A percentile compares a stretch with the other conserved stretches of the same genome.
Conservation (phyloP, 2,113 vertebrate genomes). For the Paradoxurus hermaphroditus region DNA sequence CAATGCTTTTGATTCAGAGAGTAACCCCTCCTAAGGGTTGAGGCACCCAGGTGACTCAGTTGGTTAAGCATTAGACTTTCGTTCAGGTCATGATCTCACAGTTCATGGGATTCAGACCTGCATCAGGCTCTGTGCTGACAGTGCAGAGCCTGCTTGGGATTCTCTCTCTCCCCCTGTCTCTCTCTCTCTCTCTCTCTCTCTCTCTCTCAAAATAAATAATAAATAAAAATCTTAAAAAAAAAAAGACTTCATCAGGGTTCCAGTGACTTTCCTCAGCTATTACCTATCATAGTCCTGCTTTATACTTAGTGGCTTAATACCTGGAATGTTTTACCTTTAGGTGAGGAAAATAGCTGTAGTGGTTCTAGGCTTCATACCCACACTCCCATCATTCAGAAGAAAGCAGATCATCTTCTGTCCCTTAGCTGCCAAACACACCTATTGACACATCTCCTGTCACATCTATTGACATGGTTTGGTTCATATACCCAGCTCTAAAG, state of each 20-base stretch:
- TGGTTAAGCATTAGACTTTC: too few species aligned
- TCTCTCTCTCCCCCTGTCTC: too few species aligned
- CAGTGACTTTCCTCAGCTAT: neutral
- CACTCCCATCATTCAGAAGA: neutral
- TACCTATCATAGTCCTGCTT: neutral
- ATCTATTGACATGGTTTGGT: neutral
- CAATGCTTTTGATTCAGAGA: neutral
- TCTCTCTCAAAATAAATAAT: too few species aligned
- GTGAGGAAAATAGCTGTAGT: neutral
- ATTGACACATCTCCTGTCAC: neutral
- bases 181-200: too few species aligned
- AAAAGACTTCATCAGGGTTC: neutral
- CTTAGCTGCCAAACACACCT: neutral
- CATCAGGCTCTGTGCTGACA: too few species aligned
- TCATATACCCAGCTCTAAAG: neutral
- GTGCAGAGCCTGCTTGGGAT: too few species aligned
- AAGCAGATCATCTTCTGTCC: neutral
- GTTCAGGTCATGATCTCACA: too few species aligned
- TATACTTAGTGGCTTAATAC: neutral
- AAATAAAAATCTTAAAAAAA: too few species aligned
- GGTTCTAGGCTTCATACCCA: neutral
- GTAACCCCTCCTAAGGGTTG: neutral
- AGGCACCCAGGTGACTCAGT: too few species aligned
- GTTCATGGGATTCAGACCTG: too few species aligned
- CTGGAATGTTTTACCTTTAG: neutral